Base-by-base conservation (phyloP, 2,797 vertebrate genomes). In the Brotula barbata region DNA sequence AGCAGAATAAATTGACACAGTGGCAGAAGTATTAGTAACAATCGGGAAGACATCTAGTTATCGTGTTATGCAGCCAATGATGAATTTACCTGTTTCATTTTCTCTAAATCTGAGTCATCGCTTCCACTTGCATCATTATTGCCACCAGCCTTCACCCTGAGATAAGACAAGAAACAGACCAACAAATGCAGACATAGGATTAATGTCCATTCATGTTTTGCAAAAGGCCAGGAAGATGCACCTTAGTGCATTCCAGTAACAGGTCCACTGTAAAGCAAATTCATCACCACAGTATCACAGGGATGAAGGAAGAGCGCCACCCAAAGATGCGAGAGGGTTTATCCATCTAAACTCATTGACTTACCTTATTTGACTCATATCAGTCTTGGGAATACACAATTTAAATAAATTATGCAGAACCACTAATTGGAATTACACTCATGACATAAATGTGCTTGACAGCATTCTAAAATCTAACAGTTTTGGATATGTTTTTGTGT, bases 101-200 rank as follows among this genome's bases (percentile, higher is more conserved):
- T 92, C 77, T 95, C 94, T 87, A 96, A 81, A 55, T 96, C 94
- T 0, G 93, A 91, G 16, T 95, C 94, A 0, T 95, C 94, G 1
- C 71, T 11, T 68, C 85, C 82, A 25, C 83, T 85, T 5, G 83
- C 36, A 16, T 93, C 92, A 31, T 85, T 90, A 62, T 78, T 87
- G 48, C 52, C 64, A n/a, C 71, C 62, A 9, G 81, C 36, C 71
- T 93, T 93, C n/a, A 69, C 68, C 66, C 92, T 92, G 62, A 41
- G 19, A 62, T 20, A 46, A 49, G n/a, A 74, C n/a, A 68, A 50
- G n/a, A 81, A 23, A 48, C 11, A 72, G 31, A 37, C 21, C 21
- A 6, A 68, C 41, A 71, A 28, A 36, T 16, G 42, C 5, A 68
- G 22, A 40, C 25, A 28, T 0, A 23, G 50, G 59, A 13, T 61